Base-by-base conservation (phyloP, 2,888 invertebrate species). In the Auanema freiburgensis region DNA sequence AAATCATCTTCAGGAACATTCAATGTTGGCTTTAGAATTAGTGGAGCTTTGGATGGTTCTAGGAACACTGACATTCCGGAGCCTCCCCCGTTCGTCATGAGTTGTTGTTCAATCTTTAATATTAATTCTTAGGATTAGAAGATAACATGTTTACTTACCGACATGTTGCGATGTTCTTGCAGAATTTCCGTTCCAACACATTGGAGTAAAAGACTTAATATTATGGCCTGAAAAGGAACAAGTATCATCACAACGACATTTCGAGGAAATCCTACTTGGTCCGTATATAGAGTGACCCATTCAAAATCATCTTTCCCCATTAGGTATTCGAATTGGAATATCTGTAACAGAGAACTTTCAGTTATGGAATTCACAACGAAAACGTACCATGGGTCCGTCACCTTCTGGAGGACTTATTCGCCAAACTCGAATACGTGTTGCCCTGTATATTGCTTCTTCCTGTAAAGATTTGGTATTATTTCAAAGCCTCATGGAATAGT, bases 391-490 rank as follows among this genome's bases (percentile, higher is more conserved):
- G 40, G 59, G 58, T 12, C 49, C 51, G 25, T 62, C 63, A 18
- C 60, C 67, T 23, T 72, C 63, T 1, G 69, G 67, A 55, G 79
- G 77, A 1, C 76, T 74, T 40, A 97, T 93, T 77, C 96, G 88
- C 97, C 97, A 98, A 81, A 95, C 95, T 64, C 93, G 89, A 91
- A 97, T 96, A 77, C 96, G 88, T 0, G 95, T 96, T 44, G 96
- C 93, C 85, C 92, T 92, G 85, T 93, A 96, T 79, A 89, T 88
- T 54, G 91, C 90, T 85, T 95, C 95, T 73, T 89, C 89, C 46
- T 33, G 33, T 33, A 33, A 52, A 16, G n/a, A 41, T 25, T 55
- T 41, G n/a, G 6, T 42, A 11, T 8, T n/a, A 24, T 0, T 88
- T 86, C 61, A 89, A 40, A 88, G 87, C 18, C 88, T 87, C n/a